Evolutionary conservation across 2,888 invertebrate species (phyloP), one percentile per base, ranked within the genome.

Genomic region (Hydrotaea diabolus): DNA sequence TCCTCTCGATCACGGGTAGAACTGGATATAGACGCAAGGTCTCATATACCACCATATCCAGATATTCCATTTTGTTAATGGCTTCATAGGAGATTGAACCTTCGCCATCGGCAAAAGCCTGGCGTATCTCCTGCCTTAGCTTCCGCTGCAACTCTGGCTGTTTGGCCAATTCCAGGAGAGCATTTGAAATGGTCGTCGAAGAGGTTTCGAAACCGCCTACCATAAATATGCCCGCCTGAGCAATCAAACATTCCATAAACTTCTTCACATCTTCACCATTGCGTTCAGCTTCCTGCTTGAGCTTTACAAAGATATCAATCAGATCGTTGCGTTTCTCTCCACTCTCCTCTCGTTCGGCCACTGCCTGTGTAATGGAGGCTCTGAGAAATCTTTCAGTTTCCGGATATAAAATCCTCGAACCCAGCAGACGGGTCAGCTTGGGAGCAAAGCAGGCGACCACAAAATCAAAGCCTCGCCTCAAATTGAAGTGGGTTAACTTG

Each of bases 261-360:
- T 46, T 39, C 0, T 66, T 19, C 0, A 66, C 21, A 19, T 66
- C 90, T 66, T 93, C 93, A 75, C 92, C 91, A 5, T 87, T 77
- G 91, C 13, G 13, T 69, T 82, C 79, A 3, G 85, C 82, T 23
- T 83, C 73, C 17, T 90, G 87, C 74, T 90, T 92, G 17, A 93
- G 88, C 23, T 93, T 92, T 31, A 93, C 90, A 13, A 94, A 88
- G 9, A 93, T 89, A 85, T 94, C 93, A 23, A 94, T 91, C 0
- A 94, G 91, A 87, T 94, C 94, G 36, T 92, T 91, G 46, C 93
- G 89, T 0, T 85, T 91, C 5, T 88, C 80, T 13, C 92, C 92
- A 0, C 90, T 89, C 21, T 89, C 86, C 62, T 92, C 90, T 0
- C 94, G 89, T 8, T 91, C 88, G 0, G 88, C 83, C 53, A 94